These are phyloP conservation scores for Eugnorisma glareosa DNA, from an alignment of 2,888 invertebrate species.

Conservation along the genomic window DNA sequence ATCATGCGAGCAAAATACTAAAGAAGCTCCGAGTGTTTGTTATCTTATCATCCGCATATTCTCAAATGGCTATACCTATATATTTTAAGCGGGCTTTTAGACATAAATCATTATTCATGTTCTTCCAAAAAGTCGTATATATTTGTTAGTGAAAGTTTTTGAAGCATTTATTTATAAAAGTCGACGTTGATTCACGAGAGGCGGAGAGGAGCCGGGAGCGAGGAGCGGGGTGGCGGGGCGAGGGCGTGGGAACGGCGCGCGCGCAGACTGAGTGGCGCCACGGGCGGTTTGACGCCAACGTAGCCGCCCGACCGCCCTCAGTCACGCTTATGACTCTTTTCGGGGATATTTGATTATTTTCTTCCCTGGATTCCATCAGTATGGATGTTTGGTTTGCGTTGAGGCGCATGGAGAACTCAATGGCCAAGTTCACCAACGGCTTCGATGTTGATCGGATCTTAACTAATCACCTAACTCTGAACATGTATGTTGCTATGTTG, in stretches of 20 bases:
- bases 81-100: constrained; percentile 52
- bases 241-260: constrained; percentile 80
- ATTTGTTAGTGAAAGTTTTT: constrained; percentile 84
- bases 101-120: constrained; percentile 65
- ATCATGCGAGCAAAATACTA: constrained; percentile 24
- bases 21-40: constrained; percentile 33
- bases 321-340: background rate
- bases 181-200: constrained; percentile 77
- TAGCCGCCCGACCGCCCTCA: constrained; percentile 30
- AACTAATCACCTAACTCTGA: background rate
- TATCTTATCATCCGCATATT: constrained; percentile 35
- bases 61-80: constrained; percentile 39
- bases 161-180: constrained; percentile 81
- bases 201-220: constrained; percentile 54
- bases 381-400: background rate
- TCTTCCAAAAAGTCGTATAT: constrained; percentile 74
- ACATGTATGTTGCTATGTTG: background rate
- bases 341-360: constrained; percentile 5
- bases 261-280: constrained; percentile 88
- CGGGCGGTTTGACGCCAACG: constrained; percentile 79
- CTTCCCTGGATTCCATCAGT: background rate
- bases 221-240: constrained; percentile 66
- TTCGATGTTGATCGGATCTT: background rate
- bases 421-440: background rate
- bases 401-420: background rate